phyloP scores from a whole-genome alignment of 2,888 invertebrate genomes.

The Meganola albula region DNA sequence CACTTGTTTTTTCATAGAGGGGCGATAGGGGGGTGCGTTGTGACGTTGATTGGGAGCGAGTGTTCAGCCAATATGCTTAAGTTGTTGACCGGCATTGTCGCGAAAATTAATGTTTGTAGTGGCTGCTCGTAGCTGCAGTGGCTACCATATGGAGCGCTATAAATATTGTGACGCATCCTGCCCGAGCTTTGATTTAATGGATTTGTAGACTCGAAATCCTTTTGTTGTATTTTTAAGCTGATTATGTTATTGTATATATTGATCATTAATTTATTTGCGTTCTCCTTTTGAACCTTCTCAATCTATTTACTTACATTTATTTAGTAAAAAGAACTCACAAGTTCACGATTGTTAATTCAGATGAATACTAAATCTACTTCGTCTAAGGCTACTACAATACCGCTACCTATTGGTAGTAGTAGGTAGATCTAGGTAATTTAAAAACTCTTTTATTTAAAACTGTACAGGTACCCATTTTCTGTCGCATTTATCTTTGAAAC shows the following conservation, averaged over 20 bases:
- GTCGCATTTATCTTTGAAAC: no score
- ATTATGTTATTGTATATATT: slow-evolving; percentile 13
- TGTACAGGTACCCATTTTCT: no score
- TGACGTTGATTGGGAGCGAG: slow-evolving; percentile 70
- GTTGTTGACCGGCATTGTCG: slow-evolving; percentile 66
- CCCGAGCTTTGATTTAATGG: slow-evolving; percentile 12
- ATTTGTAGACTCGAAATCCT: slow-evolving; percentile 16
- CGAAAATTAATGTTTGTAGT: slow-evolving; percentile 64
- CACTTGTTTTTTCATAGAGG: slow-evolving; percentile 61
- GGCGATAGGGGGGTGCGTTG: slow-evolving; percentile 42
- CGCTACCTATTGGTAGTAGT: no score
- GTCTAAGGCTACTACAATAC: no score
- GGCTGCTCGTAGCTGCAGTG: slow-evolving; percentile 25
- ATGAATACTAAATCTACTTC: no score
- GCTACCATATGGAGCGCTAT: slow-evolving; percentile 35
- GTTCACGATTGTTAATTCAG: no score
- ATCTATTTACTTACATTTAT: no score
- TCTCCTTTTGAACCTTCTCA: no score
- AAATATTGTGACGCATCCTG: slow-evolving; percentile 27
- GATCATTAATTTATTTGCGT: no score
- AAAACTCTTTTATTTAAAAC: no score
- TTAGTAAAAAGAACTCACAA: no score
- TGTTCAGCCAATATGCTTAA: slow-evolving; percentile 72
- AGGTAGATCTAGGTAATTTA: no score
- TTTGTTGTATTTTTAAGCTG: slow-evolving; percentile 14